These are phyloP conservation scores for Acleris emargana DNA, from an alignment of 2,888 invertebrate genomes.

Conservation along the genomic window DNA sequence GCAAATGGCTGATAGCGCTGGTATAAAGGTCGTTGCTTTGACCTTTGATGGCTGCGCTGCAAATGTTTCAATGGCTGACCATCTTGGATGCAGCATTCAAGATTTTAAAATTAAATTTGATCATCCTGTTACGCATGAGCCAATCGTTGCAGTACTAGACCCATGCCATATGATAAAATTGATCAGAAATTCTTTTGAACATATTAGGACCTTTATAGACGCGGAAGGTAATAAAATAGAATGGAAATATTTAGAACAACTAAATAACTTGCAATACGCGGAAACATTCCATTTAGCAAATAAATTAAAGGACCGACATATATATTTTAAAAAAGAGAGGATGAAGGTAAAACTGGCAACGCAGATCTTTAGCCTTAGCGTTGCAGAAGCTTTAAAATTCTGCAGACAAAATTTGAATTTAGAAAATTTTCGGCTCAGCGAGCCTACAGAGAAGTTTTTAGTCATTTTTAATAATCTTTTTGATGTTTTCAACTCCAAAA, in stretches of 20 bases:
- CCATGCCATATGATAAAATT: slow-evolving; percentile 40
- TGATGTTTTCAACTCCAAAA: slow-evolving; percentile 37
- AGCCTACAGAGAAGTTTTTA: slow-evolving; percentile 14
- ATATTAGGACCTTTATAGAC: slow-evolving; percentile 22
- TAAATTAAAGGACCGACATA: slow-evolving; percentile 11
- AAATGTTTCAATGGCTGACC: too few relatives aligned
- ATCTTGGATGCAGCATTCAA: too few relatives aligned
- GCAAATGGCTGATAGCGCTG: too few relatives aligned
- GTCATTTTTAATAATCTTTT: slow-evolving; percentile 25
- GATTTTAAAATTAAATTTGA: too few relatives aligned
- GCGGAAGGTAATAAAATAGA: slow-evolving; percentile 11
- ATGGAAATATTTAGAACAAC: slow-evolving; percentile 1
- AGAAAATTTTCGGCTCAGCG: slow-evolving; percentile 13
- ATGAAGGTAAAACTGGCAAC: slow-evolving; percentile 34
- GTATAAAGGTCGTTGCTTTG: slow-evolving; percentile 37
- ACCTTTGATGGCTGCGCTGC: slow-evolving; percentile 40
- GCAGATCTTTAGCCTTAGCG: slow-evolving; percentile 33
- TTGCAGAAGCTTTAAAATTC: slow-evolving; percentile 32
- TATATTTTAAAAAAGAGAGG: slow-evolving; percentile 23
- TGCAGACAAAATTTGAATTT: slow-evolving; percentile 12
- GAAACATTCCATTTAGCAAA: slow-evolving; percentile 18
- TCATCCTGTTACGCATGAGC: too few relatives aligned
- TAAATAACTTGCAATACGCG: slow-evolving; percentile 11
- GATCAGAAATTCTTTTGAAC: slow-evolving; percentile 36
- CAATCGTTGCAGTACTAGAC: too few relatives aligned